phyloP scores from a whole-genome alignment of 1,140 invertebrate species.

The Ephestia elutella region DNA sequence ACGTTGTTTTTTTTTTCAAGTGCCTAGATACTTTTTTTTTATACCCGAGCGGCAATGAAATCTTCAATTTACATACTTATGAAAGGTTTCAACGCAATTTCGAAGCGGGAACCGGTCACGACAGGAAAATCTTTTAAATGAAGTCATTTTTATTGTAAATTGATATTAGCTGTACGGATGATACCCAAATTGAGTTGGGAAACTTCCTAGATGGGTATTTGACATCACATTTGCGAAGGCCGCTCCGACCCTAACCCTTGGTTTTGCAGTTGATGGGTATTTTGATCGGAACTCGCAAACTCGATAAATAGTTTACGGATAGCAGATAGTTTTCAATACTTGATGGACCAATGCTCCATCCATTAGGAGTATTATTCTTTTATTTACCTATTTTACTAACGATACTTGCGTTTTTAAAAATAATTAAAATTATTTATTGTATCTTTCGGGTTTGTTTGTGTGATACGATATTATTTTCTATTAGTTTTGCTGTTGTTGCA shows the following conservation, averaged over 20 bases:
- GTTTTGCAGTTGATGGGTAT: not conserved
- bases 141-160: not conserved
- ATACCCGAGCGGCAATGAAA: slow-evolving; percentile 17
- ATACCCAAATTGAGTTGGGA: not conserved
- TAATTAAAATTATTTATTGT: too few relatives aligned
- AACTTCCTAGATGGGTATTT: not conserved
- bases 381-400: too few relatives aligned
- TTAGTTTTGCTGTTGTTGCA: too few relatives aligned
- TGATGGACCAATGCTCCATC: too few relatives aligned
- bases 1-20: slow-evolving; percentile 19
- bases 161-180: not conserved
- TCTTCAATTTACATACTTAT: slow-evolving; percentile 38
- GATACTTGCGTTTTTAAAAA: too few relatives aligned
- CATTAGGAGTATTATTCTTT: too few relatives aligned
- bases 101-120: slow-evolving; percentile 22
- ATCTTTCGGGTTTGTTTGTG: too few relatives aligned
- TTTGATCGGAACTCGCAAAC: not conserved
- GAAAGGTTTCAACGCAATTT: slow-evolving; percentile 26
- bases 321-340: not conserved
- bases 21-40: slow-evolving; percentile 20
- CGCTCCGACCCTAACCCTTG: not conserved
- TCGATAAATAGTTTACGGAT: not conserved
- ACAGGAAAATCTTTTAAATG: slow-evolving; percentile 16
- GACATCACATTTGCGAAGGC: not conserved
- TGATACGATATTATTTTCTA: too few relatives aligned